phyloP scores from a whole-genome alignment of 37 sponge, comb jelly and placozoan genomes.

The Crambe crambe region DNA sequence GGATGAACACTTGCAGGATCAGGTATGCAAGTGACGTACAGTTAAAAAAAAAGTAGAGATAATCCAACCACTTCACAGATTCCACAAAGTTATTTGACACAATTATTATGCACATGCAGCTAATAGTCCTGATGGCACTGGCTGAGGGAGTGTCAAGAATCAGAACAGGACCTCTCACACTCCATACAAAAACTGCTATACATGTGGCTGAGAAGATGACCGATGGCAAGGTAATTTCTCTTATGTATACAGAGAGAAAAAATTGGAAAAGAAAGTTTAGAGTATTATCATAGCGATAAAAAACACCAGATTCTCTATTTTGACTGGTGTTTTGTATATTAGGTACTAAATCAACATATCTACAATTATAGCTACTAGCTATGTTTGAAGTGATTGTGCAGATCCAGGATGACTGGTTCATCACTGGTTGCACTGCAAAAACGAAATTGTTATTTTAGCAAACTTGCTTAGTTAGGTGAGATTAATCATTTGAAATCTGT shows the following conservation, averaged over 20 bases:
- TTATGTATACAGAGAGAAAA: neutral
- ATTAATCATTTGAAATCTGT: too few species aligned
- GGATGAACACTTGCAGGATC: conserved; percentile 88
- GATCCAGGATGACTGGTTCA: too few species aligned
- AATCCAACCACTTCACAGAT: neutral
- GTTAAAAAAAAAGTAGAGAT: too few species aligned
- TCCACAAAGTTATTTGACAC: neutral
- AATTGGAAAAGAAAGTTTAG: neutral
- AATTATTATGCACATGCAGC: conserved; percentile 29
- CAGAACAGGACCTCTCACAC: conserved; percentile 84
- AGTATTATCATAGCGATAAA: too few species aligned
- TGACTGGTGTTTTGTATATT: too few species aligned
- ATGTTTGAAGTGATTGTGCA: too few species aligned
- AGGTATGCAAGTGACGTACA: conserved; percentile 63
- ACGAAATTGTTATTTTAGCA: too few species aligned
- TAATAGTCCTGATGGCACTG: conserved; percentile 92
- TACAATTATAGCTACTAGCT: too few species aligned
- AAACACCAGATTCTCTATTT: too few species aligned
- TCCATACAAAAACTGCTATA: conserved; percentile 95
- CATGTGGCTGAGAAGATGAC: conserved; percentile 68
- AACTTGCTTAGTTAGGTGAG: too few species aligned
- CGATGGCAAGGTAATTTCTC: conserved; percentile 34
- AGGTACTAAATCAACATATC: too few species aligned
- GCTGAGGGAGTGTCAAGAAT: conserved; percentile 80
- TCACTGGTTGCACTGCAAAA: too few species aligned